Evolutionary conservation across 1,140 invertebrate species (phyloP).

Genomic region (Brachionus manjavacas): DNA sequence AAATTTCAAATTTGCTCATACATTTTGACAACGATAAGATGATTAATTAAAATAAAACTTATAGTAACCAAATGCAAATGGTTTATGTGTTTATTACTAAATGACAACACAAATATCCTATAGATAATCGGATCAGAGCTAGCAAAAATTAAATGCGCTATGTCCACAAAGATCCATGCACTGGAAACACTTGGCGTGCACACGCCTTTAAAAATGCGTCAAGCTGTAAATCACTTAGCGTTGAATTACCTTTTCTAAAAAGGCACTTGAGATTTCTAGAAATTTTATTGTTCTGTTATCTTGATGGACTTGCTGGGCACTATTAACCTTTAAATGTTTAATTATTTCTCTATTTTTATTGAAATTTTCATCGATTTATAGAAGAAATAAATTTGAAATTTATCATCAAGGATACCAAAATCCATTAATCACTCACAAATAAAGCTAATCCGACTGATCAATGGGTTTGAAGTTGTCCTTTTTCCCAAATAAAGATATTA

Average conservation of each 20-base stretch:
- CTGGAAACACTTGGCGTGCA: neutral
- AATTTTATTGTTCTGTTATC: neutral
- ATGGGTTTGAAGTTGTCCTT: neutral
- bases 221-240: neutral
- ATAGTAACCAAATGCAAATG: neutral
- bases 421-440: neutral
- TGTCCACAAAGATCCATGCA: neutral
- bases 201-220: neutral
- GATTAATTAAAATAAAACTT: neutral
- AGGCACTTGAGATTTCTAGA: neutral
- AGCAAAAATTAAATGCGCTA: neutral
- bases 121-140: neutral
- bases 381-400: neutral
- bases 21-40: conserved; percentile 21
- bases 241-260: neutral
- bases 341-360: neutral
- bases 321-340: neutral
- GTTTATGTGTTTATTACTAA: neutral
- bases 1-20: neutral
- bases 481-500: neutral
- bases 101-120: conserved; percentile 6
- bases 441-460: neutral
- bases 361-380: neutral
- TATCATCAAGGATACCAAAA: conserved; percentile 9
- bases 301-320: neutral